These are phyloP conservation scores for Crenichthys baileyi DNA, from an alignment of 2,797 vertebrate species.

Conservation along the genomic window DNA sequence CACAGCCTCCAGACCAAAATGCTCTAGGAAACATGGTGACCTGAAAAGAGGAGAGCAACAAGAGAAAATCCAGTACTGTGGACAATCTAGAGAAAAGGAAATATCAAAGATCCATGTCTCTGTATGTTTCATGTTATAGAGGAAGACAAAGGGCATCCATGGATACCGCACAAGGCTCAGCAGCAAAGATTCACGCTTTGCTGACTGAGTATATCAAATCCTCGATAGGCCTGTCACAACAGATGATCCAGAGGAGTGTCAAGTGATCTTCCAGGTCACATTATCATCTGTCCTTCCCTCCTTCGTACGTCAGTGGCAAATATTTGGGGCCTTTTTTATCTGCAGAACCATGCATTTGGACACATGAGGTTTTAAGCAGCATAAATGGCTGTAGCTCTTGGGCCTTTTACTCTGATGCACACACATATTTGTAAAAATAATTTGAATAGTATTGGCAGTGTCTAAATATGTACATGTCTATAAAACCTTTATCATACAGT, in stretches of 20 bases:
- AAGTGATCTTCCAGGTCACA: slow-evolving; percentile 67
- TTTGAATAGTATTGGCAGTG: slow-evolving; percentile 27
- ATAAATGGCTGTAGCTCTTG: slow-evolving; percentile 25
- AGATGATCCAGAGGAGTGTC: slow-evolving; percentile 79
- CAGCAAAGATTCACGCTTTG: slow-evolving; percentile 50
- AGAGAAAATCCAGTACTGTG: background rate
- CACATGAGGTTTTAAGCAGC: slow-evolving; percentile 30
- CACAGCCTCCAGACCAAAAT: background rate
- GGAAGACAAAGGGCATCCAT: slow-evolving; percentile 26
- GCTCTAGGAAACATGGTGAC: background rate
- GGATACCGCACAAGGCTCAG: slow-evolving; percentile 29
- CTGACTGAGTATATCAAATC: slow-evolving; percentile 38
- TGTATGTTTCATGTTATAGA: background rate
- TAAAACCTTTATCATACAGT: slow-evolving; percentile 16
- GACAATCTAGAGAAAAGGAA: background rate
- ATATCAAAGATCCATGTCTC: background rate
- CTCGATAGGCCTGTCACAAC: slow-evolving; percentile 68
- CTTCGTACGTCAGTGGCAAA: slow-evolving; percentile 61
- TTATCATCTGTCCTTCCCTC: slow-evolving; percentile 65
- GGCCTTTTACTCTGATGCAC: background rate
- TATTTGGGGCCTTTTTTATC: slow-evolving; percentile 43
- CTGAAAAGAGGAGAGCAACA: background rate
- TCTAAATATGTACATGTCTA: slow-evolving; percentile 21
- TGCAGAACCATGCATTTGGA: slow-evolving; percentile 42
- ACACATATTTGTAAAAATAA: background rate